Evolutionary conservation across 2,888 invertebrate species (phyloP).

Genomic region (Scaptomyza parva): DNA sequence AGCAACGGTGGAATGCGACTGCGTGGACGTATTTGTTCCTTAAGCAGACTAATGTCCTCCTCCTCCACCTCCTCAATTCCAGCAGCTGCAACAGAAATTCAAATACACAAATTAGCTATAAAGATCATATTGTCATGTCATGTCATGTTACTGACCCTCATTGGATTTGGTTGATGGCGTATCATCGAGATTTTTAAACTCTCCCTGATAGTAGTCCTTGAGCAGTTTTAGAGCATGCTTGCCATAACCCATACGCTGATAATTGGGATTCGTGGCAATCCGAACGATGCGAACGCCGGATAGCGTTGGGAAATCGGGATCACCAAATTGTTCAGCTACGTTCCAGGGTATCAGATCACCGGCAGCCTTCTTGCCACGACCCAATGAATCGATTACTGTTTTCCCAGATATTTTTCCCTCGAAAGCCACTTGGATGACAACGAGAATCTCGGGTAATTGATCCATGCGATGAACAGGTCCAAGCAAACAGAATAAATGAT

Average conservation of each 20-base stretch:
- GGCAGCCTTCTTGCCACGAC: slow-evolving; percentile 94
- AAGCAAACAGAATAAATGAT: slow-evolving; percentile 97
- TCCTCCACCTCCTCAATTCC: slow-evolving; percentile 87
- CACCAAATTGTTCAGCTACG: slow-evolving; percentile 97
- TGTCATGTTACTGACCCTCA: slow-evolving; percentile 41
- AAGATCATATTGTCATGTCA: too few relatives aligned
- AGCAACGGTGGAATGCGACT: slow-evolving; percentile 95
- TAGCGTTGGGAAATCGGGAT: slow-evolving; percentile 95
- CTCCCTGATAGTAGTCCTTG: slow-evolving; percentile 94
- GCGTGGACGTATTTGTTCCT: slow-evolving; percentile 91
- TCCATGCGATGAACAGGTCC: slow-evolving; percentile 92
- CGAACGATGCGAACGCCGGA: slow-evolving; percentile 96
- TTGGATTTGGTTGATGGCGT: slow-evolving; percentile 29
- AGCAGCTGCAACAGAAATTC: slow-evolving; percentile 27
- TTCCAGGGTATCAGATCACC: slow-evolving; percentile 99
- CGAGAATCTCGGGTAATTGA: slow-evolving; percentile 95
- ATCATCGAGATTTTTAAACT: slow-evolving; percentile 88
- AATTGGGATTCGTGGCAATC: slow-evolving; percentile 99
- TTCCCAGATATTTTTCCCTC: slow-evolving; percentile 90
- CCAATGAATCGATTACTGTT: slow-evolving; percentile 91
- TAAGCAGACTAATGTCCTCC: slow-evolving; percentile 87
- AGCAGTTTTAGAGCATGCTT: slow-evolving; percentile 93
- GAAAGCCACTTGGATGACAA: slow-evolving; percentile 93
- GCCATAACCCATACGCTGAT: slow-evolving; percentile 99
- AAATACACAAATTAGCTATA: too few relatives aligned